A percentile compares a stretch with the other conserved stretches of the same genome.
phyloP scores from a whole-genome alignment of 1,140 invertebrate genomes.

The Mizuhopecten yessoensis region DNA sequence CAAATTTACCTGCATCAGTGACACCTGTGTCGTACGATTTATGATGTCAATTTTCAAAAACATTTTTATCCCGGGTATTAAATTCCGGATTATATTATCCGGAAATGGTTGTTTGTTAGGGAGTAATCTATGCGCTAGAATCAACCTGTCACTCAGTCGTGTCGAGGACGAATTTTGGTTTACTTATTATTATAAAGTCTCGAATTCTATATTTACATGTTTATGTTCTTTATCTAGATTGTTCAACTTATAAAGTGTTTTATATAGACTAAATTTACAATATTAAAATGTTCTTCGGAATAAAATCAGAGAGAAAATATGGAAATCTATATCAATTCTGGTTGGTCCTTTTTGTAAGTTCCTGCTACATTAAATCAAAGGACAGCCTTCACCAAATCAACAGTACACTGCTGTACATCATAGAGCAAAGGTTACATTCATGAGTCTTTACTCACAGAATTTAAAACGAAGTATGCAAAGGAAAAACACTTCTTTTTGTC shows the following conservation, averaged over 20 bases:
- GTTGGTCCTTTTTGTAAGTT: too few species aligned
- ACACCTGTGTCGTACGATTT: constrained; percentile 14
- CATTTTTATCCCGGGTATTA: neutral
- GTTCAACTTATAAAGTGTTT: neutral
- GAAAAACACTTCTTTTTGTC: too few species aligned
- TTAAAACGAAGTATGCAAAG: too few species aligned
- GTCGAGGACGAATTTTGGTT: neutral
- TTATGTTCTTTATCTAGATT: neutral
- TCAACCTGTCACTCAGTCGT: neutral
- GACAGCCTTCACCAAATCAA: too few species aligned
- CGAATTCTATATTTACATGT: neutral
- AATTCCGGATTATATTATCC: constrained; percentile 28
- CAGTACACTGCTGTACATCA: too few species aligned
- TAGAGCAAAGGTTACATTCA: too few species aligned
- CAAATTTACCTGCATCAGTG: neutral
- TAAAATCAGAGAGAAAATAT: neutral
- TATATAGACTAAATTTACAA: neutral
- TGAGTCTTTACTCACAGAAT: too few species aligned
- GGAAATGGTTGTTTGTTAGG: constrained; percentile 26
- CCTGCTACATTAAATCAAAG: too few species aligned
- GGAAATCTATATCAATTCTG: too few species aligned
- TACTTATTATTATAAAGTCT: neutral
- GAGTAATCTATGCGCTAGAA: neutral
- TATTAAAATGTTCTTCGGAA: neutral
- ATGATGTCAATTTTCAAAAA: constrained; percentile 40